Evolutionary conservation across 2,113 vertebrate genomes (phyloP), one percentile per base, ranked within the genome.

Genomic region (Myotis davidii): DNA sequence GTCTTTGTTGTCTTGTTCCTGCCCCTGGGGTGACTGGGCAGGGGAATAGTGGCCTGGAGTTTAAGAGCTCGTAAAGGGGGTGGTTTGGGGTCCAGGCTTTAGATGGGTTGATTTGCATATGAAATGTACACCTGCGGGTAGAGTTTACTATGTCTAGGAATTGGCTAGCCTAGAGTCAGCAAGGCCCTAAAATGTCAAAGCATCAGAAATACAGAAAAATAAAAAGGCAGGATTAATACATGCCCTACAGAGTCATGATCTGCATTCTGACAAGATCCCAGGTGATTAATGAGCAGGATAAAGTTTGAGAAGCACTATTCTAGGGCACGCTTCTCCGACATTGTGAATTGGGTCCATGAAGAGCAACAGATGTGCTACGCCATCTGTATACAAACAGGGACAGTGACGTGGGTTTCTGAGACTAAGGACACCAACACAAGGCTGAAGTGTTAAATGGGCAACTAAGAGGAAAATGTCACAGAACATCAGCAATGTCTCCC

Each of bases 121-220:
- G 25, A 52, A 39, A 45, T 6, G 14, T 21, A 2, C 42, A 61
- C 23, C 48, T 39, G 45, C 9, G 56, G n/a, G 18, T 10, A 48
- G 21, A 54, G 25, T 83, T 77, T 11, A 29, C 29, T 45, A 1
- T 81, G 29, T 74, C 4, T 27, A 72, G 81, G n/a, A 87, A 88
- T 37, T 85, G 21, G 18, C 74, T 42, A 64, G 29, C 37, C 12
- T 50, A 32, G 32, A 34, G 13, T 73, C 45, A 39, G 29, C 79
- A 86, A 82, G 48, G 32, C n/a, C 52, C 29, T 69, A 12, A 20
- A 0, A 34, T 82, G 37, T 52, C 39, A 74, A 88, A 94, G 39
- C 42, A 9, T 92, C 85, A 69, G 50, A 95, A 77, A 93, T 32
- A 78, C 3, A 94, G 56, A 88, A 65, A 86, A 78, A 67, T 37